phyloP scores from a whole-genome alignment of 2,888 invertebrate genomes.

The Mylabris sibirica region DNA sequence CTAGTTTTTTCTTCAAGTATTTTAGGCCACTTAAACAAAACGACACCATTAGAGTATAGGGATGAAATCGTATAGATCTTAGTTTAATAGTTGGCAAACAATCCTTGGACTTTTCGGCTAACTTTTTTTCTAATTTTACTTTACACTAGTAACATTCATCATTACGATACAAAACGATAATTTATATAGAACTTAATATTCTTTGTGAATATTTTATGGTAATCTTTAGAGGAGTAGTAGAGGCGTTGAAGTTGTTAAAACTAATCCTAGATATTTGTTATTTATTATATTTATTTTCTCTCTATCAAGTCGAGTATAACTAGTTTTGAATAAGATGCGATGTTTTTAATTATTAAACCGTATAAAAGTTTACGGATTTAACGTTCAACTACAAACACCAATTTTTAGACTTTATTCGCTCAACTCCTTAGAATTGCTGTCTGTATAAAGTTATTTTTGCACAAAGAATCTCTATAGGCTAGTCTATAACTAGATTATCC shows the following conservation, averaged over 20 bases:
- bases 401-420: not conserved
- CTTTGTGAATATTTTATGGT: not conserved
- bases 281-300: not conserved
- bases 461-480: not conserved
- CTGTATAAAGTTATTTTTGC: not conserved
- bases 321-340: not conserved
- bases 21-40: slow-evolving; percentile 3
- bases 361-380: not conserved
- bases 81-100: slow-evolving; percentile 2
- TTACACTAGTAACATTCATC: not conserved
- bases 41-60: slow-evolving; percentile 1
- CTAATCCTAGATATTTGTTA: not conserved
- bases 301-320: not conserved
- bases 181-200: not conserved
- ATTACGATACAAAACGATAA: not conserved
- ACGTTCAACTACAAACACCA: not conserved
- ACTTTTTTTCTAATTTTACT: not conserved
- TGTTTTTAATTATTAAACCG: not conserved
- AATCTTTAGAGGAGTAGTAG: not conserved
- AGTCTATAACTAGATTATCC: not conserved
- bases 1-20: not conserved
- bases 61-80: not conserved
- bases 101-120: not conserved
- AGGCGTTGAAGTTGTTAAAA: not conserved
- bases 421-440: not conserved